Evolutionary conservation across 2,888 invertebrate genomes (phyloP).

Genomic region (Amphipoea oculea): DNA sequence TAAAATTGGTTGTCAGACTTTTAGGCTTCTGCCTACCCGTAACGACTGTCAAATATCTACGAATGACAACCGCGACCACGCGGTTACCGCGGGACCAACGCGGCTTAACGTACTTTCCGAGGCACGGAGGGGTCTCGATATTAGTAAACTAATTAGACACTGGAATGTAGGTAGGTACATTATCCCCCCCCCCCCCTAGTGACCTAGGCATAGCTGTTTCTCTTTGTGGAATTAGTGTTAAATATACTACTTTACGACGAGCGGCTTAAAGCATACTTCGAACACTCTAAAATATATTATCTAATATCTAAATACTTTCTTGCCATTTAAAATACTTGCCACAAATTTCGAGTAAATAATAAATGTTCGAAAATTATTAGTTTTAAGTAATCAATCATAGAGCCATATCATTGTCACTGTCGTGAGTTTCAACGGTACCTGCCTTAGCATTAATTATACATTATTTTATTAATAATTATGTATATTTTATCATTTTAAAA

Average conservation of each 20-base stretch:
- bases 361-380: conserved; percentile 1
- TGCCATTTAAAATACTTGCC: conserved; percentile 16
- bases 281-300: conserved; percentile 18
- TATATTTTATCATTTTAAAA: conserved; percentile 17
- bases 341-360: background rate
- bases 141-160: no score
- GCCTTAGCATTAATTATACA: conserved; percentile 57
- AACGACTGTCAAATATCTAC: background rate
- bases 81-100: no score
- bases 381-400: conserved; percentile 19
- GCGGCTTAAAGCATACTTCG: conserved; percentile 27
- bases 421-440: conserved; percentile 63
- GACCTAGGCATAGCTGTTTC: conserved; percentile 8
- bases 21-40: no score
- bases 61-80: background rate
- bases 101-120: no score
- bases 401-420: conserved; percentile 61
- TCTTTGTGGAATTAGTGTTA: background rate
- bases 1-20: background rate
- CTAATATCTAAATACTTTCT: background rate
- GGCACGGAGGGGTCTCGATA: no score
- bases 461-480: conserved; percentile 27
- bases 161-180: background rate
- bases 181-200: background rate
- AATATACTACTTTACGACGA: conserved; percentile 3